Evolutionary conservation across 2,113 vertebrate genomes (phyloP).

Genomic region (Podiceps cristatus): DNA sequence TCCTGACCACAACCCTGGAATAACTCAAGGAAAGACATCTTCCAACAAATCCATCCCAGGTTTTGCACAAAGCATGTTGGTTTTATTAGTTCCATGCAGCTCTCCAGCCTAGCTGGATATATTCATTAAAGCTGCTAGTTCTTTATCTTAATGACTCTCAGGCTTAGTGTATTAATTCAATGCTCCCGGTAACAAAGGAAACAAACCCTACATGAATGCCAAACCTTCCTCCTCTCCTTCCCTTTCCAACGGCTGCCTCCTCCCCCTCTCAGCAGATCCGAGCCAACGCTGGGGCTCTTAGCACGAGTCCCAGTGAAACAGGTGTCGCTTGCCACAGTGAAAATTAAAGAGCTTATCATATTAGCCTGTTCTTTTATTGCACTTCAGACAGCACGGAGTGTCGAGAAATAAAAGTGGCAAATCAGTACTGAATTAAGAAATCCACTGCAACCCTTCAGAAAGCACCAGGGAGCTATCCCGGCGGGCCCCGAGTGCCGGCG

Average conservation of each 20-base stretch:
- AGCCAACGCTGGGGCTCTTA: background rate
- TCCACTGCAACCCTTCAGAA: background rate
- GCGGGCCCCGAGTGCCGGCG: accelerated
- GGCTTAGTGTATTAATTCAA: slow-evolving; percentile 64
- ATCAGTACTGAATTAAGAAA: background rate
- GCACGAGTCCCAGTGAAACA: background rate
- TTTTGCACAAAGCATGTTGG: slow-evolving; percentile 57
- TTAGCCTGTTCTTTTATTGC: background rate
- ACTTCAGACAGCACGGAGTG: accelerated
- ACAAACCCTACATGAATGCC: slow-evolving; percentile 32
- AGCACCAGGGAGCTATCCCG: background rate
- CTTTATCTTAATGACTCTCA: slow-evolving; percentile 73
- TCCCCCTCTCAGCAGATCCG: background rate
- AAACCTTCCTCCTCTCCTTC: slow-evolving; percentile 28
- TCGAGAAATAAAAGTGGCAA: accelerated
- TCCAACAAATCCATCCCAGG: slow-evolving; percentile 43
- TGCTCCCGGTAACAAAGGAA: slow-evolving; percentile 65
- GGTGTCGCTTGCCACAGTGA: background rate
- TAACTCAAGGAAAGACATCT: background rate
- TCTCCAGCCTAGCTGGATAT: slow-evolving; percentile 67
- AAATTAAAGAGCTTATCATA: background rate
- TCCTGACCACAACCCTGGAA: background rate
- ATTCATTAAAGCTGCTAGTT: slow-evolving; percentile 71
- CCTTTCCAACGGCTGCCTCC: background rate
- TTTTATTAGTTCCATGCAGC: slow-evolving; percentile 67